These are phyloP conservation scores for Sebastes jordani DNA, from an alignment of 2,797 vertebrate genomes.

Conservation along the genomic window DNA sequence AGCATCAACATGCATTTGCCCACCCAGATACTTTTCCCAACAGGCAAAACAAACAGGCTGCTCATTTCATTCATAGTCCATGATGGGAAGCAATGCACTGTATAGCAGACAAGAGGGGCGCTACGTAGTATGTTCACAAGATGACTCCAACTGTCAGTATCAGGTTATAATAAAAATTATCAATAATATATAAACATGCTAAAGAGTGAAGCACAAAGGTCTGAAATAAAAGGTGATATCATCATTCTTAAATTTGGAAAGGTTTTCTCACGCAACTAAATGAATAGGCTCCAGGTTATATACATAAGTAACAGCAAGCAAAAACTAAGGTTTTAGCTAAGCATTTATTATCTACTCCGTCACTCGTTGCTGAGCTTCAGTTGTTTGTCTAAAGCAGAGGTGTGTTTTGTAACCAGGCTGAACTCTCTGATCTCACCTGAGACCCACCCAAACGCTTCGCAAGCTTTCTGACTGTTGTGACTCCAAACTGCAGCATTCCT, in stretches of 20 bases:
- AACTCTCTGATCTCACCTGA: slow-evolving; percentile 18
- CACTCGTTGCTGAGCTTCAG: not conserved
- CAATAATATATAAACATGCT: not conserved
- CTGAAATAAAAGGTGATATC: not conserved
- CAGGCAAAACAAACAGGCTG: slow-evolving; percentile 19
- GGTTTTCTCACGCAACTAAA: not conserved
- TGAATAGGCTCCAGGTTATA: not conserved
- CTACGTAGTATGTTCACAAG: not conserved
- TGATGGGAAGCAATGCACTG: not conserved
- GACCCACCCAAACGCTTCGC: not conserved
- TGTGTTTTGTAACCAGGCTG: not conserved
- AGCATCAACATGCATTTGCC: not conserved
- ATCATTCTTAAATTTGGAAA: not conserved
- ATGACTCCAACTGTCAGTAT: not conserved
- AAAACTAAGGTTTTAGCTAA: not conserved
- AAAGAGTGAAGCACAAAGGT: not conserved
- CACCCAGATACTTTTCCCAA: slow-evolving; percentile 10
- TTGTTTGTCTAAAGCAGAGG: not conserved
- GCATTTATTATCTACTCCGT: not conserved
- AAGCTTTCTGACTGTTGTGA: slow-evolving; percentile 1
- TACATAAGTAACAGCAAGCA: not conserved
- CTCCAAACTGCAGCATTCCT: slow-evolving; percentile 34
- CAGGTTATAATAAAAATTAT: not conserved
- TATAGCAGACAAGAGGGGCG: not conserved
- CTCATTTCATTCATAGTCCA: not conserved